A percentile compares a stretch with the other conserved stretches of the same genome.
Evolutionary conservation across 2,113 vertebrate species (phyloP).

Genomic region (Psilopogon haemacephalus): DNA sequence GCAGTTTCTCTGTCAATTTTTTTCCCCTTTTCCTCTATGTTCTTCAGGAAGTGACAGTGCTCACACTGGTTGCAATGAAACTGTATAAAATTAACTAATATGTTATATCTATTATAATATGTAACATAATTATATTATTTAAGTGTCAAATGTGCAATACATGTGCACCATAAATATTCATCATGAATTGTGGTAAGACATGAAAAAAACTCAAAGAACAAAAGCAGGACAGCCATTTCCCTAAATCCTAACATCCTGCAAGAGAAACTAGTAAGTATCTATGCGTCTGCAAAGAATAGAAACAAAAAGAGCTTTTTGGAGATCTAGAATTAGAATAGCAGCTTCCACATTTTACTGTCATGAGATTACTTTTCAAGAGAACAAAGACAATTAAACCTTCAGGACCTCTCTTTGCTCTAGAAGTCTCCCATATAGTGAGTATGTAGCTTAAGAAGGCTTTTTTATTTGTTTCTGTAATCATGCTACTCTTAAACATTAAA

Average conservation of each 20-base stretch:
- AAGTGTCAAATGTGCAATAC: not conserved
- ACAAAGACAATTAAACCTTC: not conserved
- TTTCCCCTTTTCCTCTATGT: not conserved
- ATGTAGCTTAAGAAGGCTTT: not conserved
- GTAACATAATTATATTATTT: not conserved
- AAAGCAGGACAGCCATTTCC: fast-evolving
- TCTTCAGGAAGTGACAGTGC: not conserved
- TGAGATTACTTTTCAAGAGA: not conserved
- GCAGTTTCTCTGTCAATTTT: not conserved
- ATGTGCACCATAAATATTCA: not conserved
- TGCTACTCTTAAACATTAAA: not conserved
- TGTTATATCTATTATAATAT: not conserved
- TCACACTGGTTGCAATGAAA: not conserved
- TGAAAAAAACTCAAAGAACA: not conserved
- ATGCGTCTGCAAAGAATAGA: not conserved
- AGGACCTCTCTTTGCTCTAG: not conserved
- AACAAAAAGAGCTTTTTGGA: not conserved
- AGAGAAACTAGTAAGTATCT: not conserved
- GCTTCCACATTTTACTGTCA: not conserved
- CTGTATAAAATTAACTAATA: not conserved
- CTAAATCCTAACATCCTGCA: not conserved
- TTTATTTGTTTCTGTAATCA: not conserved
- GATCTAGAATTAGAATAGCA: not conserved
- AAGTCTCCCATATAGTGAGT: not conserved
- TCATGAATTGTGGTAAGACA: not conserved